Evolutionary conservation across 1,140 invertebrate species (phyloP).

Genomic region (Coelopa frigida): DNA sequence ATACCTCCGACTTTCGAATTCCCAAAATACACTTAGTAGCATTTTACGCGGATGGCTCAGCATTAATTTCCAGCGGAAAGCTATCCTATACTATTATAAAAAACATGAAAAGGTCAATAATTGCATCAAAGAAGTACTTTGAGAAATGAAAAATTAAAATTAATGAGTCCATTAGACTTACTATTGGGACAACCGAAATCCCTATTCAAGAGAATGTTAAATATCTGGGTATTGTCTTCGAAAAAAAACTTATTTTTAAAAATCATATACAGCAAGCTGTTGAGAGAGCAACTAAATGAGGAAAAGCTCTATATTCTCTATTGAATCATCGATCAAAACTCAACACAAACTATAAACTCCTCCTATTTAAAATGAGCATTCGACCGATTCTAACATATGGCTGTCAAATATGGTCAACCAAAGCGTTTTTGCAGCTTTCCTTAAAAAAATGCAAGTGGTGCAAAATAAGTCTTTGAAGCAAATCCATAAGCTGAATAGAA

Average conservation of each 20-base stretch:
- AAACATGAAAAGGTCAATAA: not conserved
- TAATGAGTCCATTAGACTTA: not conserved
- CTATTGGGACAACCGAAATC: not conserved
- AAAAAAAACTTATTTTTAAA: conserved; percentile 4
- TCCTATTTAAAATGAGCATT: conserved; percentile 1
- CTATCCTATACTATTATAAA: not conserved
- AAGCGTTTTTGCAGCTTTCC: not conserved
- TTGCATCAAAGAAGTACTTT: not conserved
- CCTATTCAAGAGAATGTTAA: not conserved
- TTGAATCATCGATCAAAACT: not conserved
- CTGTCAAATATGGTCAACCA: not conserved
- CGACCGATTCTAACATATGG: not conserved
- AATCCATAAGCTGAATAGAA: too few species aligned
- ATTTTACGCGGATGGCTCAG: conserved; percentile 2
- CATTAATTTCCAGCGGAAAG: not conserved
- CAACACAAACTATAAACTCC: conserved; percentile 1
- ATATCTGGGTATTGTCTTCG: conserved; percentile 1
- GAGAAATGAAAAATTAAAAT: conserved; percentile 5
- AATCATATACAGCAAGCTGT: not conserved
- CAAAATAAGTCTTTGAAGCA: conserved; percentile 1
- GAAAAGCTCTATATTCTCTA: not conserved
- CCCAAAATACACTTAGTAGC: not conserved
- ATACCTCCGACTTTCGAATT: conserved; percentile 1
- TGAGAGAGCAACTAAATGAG: not conserved
- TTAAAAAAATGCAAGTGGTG: not conserved